Evolutionary conservation across 2,888 invertebrate species (phyloP).

Genomic region (Cosmopolites sordidus): DNA sequence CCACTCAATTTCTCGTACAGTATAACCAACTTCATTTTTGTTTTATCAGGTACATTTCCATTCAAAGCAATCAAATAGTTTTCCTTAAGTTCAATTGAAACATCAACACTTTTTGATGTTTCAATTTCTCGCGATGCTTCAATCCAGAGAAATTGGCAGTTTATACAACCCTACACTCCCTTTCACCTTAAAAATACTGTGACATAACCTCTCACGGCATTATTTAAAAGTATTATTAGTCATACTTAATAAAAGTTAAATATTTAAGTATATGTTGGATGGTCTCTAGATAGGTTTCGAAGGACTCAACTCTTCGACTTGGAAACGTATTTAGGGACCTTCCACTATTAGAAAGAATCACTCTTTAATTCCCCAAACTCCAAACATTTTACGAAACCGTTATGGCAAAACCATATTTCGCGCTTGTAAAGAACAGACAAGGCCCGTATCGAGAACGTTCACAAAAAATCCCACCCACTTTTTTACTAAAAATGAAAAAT

Average conservation of each 20-base stretch:
- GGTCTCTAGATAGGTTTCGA: too few species aligned
- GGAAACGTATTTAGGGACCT: too few species aligned
- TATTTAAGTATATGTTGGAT: neutral
- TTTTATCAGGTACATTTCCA: slow-evolving; percentile 22
- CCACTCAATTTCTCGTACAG: too few species aligned
- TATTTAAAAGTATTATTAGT: slow-evolving; percentile 6
- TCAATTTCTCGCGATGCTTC: slow-evolving; percentile 2
- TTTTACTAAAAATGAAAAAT: slow-evolving; percentile 10
- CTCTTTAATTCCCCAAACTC: too few species aligned
- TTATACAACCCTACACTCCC: slow-evolving; percentile 4
- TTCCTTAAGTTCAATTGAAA: neutral
- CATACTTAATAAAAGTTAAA: slow-evolving; percentile 3
- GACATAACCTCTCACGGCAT: slow-evolving; percentile 10
- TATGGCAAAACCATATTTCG: neutral
- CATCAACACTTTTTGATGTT: neutral
- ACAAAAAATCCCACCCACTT: slow-evolving; percentile 17
- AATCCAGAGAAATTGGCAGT: slow-evolving; percentile 19
- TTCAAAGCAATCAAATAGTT: slow-evolving; percentile 16
- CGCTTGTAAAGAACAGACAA: neutral
- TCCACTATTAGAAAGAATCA: too few species aligned
- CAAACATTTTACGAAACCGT: too few species aligned
- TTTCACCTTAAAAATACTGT: slow-evolving; percentile 9
- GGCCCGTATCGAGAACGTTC: slow-evolving; percentile 1
- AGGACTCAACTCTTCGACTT: too few species aligned
- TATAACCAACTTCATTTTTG: slow-evolving; percentile 1